These are phyloP conservation scores for Augochlora pura DNA, from an alignment of 1,140 invertebrate genomes.

Conservation along the genomic window DNA sequence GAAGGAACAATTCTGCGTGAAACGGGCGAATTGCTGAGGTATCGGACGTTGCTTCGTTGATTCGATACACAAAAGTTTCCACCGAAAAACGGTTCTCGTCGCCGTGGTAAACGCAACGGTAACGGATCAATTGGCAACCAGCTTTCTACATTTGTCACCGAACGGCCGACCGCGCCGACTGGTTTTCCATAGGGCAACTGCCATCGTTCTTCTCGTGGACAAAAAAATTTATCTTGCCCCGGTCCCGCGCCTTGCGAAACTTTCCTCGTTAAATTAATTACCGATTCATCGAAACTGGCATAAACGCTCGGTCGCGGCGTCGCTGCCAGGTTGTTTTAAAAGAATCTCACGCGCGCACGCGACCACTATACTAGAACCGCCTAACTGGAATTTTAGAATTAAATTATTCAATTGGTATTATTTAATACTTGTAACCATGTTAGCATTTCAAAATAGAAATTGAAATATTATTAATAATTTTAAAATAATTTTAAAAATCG, in stretches of 20 bases:
- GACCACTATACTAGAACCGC: too few species aligned
- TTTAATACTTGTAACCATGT: too few species aligned
- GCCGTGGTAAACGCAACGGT: conserved; percentile 13
- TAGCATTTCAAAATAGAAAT: too few species aligned
- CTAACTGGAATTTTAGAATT: too few species aligned
- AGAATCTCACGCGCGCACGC: background rate
- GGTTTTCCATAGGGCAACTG: background rate
- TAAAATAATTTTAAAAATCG: too few species aligned
- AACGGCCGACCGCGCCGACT: background rate
- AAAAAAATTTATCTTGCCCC: background rate
- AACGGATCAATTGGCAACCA: conserved; percentile 28
- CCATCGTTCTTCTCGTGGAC: background rate
- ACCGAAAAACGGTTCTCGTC: background rate
- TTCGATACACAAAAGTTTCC: background rate
- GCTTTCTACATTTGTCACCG: conserved; percentile 25
- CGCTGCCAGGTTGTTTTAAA: background rate
- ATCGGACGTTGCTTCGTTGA: background rate
- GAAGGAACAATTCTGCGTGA: background rate
- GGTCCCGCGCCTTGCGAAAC: background rate
- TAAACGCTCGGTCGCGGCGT: background rate
- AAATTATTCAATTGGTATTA: too few species aligned
- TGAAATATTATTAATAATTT: too few species aligned
- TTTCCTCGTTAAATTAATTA: conserved; percentile 16
- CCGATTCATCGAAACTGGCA: conserved; percentile 15
- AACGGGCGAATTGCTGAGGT: background rate